These are phyloP conservation scores for Microtus oregoni DNA, from an alignment of 2,113 vertebrate species.

Conservation along the genomic window DNA sequence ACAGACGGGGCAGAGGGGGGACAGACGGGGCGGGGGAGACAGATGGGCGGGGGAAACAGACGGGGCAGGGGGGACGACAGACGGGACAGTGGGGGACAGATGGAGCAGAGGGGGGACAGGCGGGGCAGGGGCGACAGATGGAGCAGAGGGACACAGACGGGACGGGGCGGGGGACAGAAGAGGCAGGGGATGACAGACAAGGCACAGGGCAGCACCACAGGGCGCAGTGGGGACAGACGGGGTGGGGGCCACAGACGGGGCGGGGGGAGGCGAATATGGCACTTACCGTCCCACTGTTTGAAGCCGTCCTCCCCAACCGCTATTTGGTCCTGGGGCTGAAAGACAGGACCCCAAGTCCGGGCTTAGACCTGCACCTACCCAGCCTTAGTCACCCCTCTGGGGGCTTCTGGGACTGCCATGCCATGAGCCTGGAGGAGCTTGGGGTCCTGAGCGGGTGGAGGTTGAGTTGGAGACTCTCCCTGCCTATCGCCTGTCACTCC, in stretches of 20 bases:
- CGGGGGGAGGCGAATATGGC: background rate
- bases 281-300: constrained; percentile 99
- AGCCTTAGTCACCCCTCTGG: background rate
- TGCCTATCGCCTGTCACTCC: background rate
- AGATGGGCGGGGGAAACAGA: background rate
- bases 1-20: background rate
- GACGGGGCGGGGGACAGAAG: background rate
- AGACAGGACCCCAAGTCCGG: constrained; percentile 88
- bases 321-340: constrained; percentile 99
- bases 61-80: too few relatives aligned
- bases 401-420: background rate
- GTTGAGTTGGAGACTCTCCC: background rate
- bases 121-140: too few relatives aligned
- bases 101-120: background rate
- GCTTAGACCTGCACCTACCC: constrained; percentile 67
- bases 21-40: too few relatives aligned
- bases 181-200: too few relatives aligned
- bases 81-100: too few relatives aligned
- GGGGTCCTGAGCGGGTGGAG: background rate
- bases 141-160: constrained; percentile 35
- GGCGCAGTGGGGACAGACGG: constrained; percentile 16
- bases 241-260: background rate
- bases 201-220: too few relatives aligned
- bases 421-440: background rate
- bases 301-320: constrained; percentile 98